These are phyloP conservation scores for Drosophila tani DNA, from an alignment of 1,140 invertebrate species.

Conservation along the genomic window DNA sequence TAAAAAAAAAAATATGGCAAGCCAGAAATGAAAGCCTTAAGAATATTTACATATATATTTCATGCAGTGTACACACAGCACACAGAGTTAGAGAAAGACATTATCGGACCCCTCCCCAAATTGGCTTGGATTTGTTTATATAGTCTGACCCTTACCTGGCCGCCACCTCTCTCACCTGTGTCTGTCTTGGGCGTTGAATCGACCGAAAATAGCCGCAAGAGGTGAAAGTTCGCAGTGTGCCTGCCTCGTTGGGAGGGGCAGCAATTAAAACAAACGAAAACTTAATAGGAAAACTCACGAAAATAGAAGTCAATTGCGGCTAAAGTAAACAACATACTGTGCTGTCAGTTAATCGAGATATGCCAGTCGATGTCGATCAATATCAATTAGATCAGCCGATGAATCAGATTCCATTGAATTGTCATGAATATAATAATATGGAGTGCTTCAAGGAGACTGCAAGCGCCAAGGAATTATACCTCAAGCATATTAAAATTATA, in stretches of 20 bases:
- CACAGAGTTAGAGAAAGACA: constrained; percentile 1
- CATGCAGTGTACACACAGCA: constrained; percentile 8
- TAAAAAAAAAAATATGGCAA: too few relatives aligned
- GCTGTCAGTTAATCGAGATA: constrained; percentile 25
- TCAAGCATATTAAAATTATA: too few relatives aligned
- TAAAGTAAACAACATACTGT: constrained; percentile 31
- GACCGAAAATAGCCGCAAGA: constrained; percentile 27
- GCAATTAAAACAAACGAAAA: constrained; percentile 50
- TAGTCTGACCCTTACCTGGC: constrained; percentile 32
- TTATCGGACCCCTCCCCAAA: constrained; percentile 10
- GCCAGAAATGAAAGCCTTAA: too few relatives aligned
- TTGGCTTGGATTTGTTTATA: constrained; percentile 41
- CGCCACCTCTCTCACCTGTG: background rate
- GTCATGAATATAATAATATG: background rate
- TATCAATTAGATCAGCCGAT: constrained; percentile 29
- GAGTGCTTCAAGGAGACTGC: background rate
- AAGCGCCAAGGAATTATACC: background rate
- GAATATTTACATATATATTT: constrained; percentile 1
- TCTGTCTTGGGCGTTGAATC: constrained; percentile 17
- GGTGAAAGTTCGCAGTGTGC: constrained; percentile 16
- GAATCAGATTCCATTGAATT: constrained; percentile 16
- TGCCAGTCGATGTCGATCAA: constrained; percentile 27
- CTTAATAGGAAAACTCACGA: constrained; percentile 27
- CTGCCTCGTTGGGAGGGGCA: constrained; percentile 3
- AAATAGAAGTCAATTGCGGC: constrained; percentile 41